Evolutionary conservation across 2,797 vertebrate species (phyloP).

Genomic region (Cryptoblepharus egeriae): DNA sequence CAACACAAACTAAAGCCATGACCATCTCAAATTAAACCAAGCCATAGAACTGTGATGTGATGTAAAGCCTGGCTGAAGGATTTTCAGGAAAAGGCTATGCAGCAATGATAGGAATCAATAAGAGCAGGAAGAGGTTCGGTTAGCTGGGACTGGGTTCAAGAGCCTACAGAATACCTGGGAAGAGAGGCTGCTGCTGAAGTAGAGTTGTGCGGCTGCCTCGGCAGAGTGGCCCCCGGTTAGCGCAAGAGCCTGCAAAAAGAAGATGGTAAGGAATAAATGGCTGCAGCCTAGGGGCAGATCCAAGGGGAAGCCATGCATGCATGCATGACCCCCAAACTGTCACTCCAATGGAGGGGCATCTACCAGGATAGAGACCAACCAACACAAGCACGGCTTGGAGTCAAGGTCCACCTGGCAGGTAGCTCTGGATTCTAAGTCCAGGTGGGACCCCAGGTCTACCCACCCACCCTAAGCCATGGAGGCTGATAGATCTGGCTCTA

Average conservation of each 20-base stretch:
- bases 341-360: too few relatives aligned
- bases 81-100: not conserved
- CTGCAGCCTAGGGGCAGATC: too few relatives aligned
- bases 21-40: not conserved
- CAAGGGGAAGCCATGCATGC: too few relatives aligned
- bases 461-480: too few relatives aligned
- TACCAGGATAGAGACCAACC: too few relatives aligned
- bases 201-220: conserved; percentile 87
- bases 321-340: too few relatives aligned
- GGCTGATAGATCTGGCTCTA: too few relatives aligned
- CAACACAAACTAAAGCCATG: not conserved
- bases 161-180: conserved; percentile 69
- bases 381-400: too few relatives aligned
- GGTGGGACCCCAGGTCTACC: too few relatives aligned
- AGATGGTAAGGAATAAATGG: accelerated
- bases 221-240: conserved; percentile 85
- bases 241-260: conserved; percentile 78
- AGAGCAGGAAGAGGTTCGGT: not conserved
- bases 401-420: too few relatives aligned
- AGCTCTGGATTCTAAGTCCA: too few relatives aligned
- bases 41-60: too few relatives aligned
- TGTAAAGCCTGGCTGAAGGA: not conserved
- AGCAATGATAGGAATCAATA: not conserved
- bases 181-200: conserved; percentile 86
- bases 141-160: not conserved